These are phyloP conservation scores for Volucella inflata DNA, from an alignment of 2,888 invertebrate species.

Conservation along the genomic window DNA sequence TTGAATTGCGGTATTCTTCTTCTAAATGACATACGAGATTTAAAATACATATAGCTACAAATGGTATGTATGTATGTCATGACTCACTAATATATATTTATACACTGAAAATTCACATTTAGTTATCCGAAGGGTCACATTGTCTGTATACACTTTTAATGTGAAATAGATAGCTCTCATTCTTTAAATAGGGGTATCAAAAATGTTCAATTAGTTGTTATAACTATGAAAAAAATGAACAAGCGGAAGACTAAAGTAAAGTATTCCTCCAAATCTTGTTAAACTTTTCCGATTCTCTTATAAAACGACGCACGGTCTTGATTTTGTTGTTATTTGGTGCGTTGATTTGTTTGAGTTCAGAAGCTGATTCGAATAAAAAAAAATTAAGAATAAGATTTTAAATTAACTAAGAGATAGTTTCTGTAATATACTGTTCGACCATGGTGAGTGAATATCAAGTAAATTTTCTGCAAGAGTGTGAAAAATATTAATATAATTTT, in stretches of 20 bases:
- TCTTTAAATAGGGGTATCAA: slow-evolving; percentile 7
- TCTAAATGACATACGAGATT: too few relatives aligned
- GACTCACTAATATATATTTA: too few relatives aligned
- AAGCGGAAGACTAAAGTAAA: slow-evolving; percentile 44
- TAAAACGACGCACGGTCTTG: slow-evolving; percentile 68
- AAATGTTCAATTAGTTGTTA: slow-evolving; percentile 34
- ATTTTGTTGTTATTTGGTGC: slow-evolving; percentile 71
- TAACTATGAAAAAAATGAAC: slow-evolving; percentile 57
- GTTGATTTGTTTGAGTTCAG: slow-evolving; percentile 62
- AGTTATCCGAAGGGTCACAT: too few relatives aligned
- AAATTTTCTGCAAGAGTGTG: not conserved
- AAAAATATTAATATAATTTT: not conserved
- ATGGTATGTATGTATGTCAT: too few relatives aligned
- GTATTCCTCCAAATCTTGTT: slow-evolving; percentile 53
- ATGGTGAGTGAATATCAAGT: slow-evolving; percentile 59
- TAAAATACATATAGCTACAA: too few relatives aligned
- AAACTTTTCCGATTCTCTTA: slow-evolving; percentile 67
- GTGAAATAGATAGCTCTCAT: not conserved
- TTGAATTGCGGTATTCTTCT: too few relatives aligned
- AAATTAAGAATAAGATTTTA: not conserved
- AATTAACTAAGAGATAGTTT: not conserved
- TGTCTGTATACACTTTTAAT: too few relatives aligned
- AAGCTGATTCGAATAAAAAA: slow-evolving; percentile 49
- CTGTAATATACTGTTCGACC: slow-evolving; percentile 42
- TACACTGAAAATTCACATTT: too few relatives aligned